A percentile compares a stretch with the other conserved stretches of the same genome.
Evolutionary conservation across 1,140 invertebrate genomes (phyloP).

Genomic region (Dysdera silvatica): DNA sequence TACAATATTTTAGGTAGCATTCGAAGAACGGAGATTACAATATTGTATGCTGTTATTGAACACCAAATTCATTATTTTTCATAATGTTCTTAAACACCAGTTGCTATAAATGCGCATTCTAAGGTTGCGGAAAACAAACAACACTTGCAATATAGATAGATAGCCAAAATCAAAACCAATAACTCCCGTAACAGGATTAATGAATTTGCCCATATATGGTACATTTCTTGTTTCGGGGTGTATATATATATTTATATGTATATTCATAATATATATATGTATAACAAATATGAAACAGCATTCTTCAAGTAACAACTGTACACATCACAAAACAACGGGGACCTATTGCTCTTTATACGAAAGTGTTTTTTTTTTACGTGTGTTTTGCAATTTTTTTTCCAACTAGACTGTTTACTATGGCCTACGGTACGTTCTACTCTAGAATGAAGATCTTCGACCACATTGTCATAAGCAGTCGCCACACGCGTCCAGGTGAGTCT

Average conservation of each 20-base stretch:
- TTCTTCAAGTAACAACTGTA: conserved; percentile 24
- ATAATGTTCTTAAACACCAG: conserved; percentile 8
- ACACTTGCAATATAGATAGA: conserved; percentile 25
- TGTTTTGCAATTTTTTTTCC: background rate
- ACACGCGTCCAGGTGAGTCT: conserved; percentile 11
- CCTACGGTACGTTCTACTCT: conserved; percentile 2
- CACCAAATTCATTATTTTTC: background rate
- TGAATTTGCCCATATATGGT: background rate
- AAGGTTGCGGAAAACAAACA: no score
- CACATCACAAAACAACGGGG: conserved; percentile 24
- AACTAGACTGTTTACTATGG: conserved; percentile 1
- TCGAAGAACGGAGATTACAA: background rate
- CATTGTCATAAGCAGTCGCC: conserved; percentile 19
- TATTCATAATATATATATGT: conserved; percentile 23
- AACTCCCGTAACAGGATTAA: background rate
- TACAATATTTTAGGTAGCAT: background rate
- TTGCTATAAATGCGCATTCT: background rate
- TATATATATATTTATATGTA: background rate
- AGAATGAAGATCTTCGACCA: conserved; percentile 3
- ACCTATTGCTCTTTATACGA: conserved; percentile 20
- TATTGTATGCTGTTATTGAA: background rate
- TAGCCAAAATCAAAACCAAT: background rate
- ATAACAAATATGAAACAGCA: conserved; percentile 30
- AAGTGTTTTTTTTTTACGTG: conserved; percentile 13
- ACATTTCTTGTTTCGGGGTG: background rate